Evolutionary conservation across 2,797 vertebrate genomes (phyloP), one percentile per base, ranked within the genome.

Genomic region (Silurus lanzhouensis): DNA sequence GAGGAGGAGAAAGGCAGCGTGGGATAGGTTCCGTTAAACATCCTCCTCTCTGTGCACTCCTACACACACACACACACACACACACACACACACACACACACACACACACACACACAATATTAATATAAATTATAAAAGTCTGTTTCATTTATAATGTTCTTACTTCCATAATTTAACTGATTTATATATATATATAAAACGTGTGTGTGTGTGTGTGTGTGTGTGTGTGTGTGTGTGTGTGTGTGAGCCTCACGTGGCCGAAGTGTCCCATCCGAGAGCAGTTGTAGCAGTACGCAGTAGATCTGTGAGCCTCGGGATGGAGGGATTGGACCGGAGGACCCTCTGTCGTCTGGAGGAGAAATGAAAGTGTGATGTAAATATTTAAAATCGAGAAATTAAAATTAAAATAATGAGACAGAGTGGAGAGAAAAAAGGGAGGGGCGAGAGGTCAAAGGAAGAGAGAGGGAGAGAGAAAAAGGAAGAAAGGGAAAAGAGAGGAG

Each of bases 21-120:
- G 83, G 96, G 95, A 91, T 93, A 96, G 2, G 91, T 92, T 48
- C 94, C 94, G 10, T 91, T 96, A 81, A 95, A 96, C 97, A 97
- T 98, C 83, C 96, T 92, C 87, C 83, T 94, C 68, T 92, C 92
- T 7, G 85, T 87, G 90, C 97, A 99, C 25, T 94, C 94, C 97
- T 99, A 93, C 88, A 94, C 58, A 90, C 27, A 89, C 52, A 88
- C 81, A 84, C 64, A 87, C 71, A 84, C 19, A 83, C 60, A 83
- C 64, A 77, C 27, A 78, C 74, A 81, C 63, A 67, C 63, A 82
- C 63, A 82, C n/a, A 77, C 75, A 77, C 52, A 58, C 52, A 48
- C 71, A n/a, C n/a, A n/a, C n/a, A n/a, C n/a, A n/a, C n/a, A n/a
- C n/a, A n/a, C n/a, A n/a, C n/a, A n/a, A n/a, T n/a, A 27, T 27